Base-by-base conservation (phyloP, 2,888 invertebrate species). In the Vannuccia rotundouncinata region DNA sequence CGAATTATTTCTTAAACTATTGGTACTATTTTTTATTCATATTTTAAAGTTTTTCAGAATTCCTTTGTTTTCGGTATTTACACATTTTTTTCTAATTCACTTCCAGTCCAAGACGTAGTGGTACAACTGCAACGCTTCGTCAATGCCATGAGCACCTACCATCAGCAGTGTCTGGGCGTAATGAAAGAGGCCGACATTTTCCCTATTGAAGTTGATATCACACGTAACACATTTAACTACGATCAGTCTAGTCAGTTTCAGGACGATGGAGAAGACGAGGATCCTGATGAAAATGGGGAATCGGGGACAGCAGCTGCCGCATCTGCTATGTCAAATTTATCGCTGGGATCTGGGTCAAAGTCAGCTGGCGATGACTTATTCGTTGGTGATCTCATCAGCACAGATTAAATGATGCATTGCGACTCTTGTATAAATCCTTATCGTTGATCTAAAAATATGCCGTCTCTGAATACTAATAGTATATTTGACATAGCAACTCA, bases 141-240 rank as follows among this genome's bases (percentile, higher is more conserved):
- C 17, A 91, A 93, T 79, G 94, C 94, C 0, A 90, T 99, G 83
- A 92, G 94, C 0, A 91, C 91, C 80, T 91, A 91, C 88, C 92
- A 91, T 88, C 91, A 91, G 77, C 93, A 93, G 82, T 92, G 94
- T 1, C 91, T 92, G 81, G 91, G 91, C 31, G 91, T 94, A 75
- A 90, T 96, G 84, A 88, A 89, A 81, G 91, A 92, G 76, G 92
- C 92, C 0, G 85, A 88, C 29, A 90, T 97, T 0, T 98, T 98
- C 88, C 97, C 97, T 0, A 95, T 98, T 0, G 97, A 98, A 90
- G 94, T 97, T 22, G 97, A 97, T 88, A 90, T 98, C 2, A 93
- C 94, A 0, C 92, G 93, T 84, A 93, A 93, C 80, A 95, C 95
- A 28, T 96, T 97, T 88, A 94, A 94, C 84, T 96, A 89, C 82